These are phyloP conservation scores for Zoanthus gigantus DNA, from an alignment of 92 coral and sea anemone genomes.

Conservation along the genomic window DNA sequence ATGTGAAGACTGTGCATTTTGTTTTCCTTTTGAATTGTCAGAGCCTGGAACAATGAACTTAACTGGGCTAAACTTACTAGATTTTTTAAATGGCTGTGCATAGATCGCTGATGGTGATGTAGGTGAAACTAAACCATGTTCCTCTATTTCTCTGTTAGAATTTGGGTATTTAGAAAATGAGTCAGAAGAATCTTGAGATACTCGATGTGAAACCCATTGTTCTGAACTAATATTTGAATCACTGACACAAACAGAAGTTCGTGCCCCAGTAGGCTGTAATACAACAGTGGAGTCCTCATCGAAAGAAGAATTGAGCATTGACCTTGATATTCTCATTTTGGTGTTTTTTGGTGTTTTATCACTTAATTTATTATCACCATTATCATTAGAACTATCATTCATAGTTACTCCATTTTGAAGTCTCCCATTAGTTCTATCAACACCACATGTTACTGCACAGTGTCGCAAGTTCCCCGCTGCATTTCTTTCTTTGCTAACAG, in stretches of 20 bases:
- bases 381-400: background rate
- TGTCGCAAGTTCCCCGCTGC: background rate
- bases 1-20: background rate
- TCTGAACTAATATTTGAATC: background rate
- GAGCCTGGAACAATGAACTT: background rate
- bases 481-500: background rate
- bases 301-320: slow-evolving; percentile 68
- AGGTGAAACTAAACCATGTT: background rate
- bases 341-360: slow-evolving; percentile 2
- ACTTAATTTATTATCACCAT: background rate
- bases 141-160: background rate
- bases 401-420: background rate
- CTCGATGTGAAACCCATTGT: background rate
- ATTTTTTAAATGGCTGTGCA: slow-evolving; percentile 40
- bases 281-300: slow-evolving; percentile 56
- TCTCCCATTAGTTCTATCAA: slow-evolving; percentile 15
- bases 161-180: background rate
- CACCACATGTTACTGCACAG: background rate
- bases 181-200: background rate
- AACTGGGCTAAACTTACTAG: slow-evolving; percentile 39
- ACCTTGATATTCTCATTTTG: background rate
- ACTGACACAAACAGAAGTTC: background rate
- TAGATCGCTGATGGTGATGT: slow-evolving; percentile 23
- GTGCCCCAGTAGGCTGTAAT: slow-evolving; percentile 16
- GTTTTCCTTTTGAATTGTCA: slow-evolving; percentile 1